Evolutionary conservation across 2,888 invertebrate genomes (phyloP).

Genomic region (Chironomus tentans): DNA sequence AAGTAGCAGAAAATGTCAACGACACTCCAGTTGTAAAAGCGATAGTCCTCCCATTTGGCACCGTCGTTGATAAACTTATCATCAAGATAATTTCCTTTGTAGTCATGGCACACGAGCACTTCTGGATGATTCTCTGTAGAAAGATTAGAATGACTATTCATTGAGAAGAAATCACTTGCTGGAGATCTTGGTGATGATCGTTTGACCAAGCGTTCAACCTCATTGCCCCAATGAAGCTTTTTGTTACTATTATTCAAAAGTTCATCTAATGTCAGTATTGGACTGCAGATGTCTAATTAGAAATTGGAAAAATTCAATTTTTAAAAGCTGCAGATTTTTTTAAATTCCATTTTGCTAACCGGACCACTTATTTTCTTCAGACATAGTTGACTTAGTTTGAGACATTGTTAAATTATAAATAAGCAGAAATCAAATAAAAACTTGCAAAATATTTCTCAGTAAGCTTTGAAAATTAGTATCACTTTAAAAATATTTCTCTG

Average conservation of each 20-base stretch:
- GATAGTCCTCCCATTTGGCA: slow-evolving; percentile 60
- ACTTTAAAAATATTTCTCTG: no score
- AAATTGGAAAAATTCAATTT: no score
- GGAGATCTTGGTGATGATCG: slow-evolving; percentile 33
- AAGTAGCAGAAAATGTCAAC: slow-evolving; percentile 96
- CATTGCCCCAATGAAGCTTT: slow-evolving; percentile 34
- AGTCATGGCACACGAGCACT: slow-evolving; percentile 88
- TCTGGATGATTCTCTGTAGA: slow-evolving; percentile 45
- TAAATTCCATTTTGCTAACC: no score
- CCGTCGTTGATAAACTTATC: slow-evolving; percentile 70
- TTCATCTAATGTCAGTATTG: slow-evolving; percentile 19
- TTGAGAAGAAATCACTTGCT: slow-evolving; percentile 33
- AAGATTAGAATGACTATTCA: slow-evolving; percentile 30
- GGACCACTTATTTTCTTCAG: no score
- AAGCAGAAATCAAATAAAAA: no score
- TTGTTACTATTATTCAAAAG: not conserved
- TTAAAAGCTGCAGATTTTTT: no score
- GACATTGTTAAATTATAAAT: no score
- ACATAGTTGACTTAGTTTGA: no score
- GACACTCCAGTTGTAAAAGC: slow-evolving; percentile 87
- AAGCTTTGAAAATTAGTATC: no score
- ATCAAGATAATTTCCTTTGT: slow-evolving; percentile 88
- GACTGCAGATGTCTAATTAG: not conserved
- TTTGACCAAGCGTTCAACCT: slow-evolving; percentile 34
- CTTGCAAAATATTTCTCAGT: no score